Evolutionary conservation across 2,888 invertebrate species (phyloP), one percentile per base, ranked within the genome.

Genomic region (Erebia ligea): DNA sequence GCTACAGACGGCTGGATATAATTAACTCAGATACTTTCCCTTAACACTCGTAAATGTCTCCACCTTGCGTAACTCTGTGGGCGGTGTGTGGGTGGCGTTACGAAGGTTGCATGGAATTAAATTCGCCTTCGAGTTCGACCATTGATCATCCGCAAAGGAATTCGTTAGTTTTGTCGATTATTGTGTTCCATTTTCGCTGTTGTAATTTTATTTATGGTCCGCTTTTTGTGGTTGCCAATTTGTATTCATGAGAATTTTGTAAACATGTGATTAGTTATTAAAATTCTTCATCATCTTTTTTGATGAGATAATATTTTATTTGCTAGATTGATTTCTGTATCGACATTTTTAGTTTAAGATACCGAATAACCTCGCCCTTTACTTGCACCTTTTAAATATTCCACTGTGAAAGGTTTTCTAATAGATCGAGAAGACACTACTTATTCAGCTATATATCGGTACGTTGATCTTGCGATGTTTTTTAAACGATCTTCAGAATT

Each of bases 11-110:
- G 61, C 45, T 73, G 71, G 70, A 67, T 70, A 71, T 73, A 77
- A 77, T 77, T 76, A 76, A 77, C 72, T 74, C 67, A 58, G 70
- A 59, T 62, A 77, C 78, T 79, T 78, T 79, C 78, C 76, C 76
- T 75, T 72, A 62, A 74, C 70, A 70, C 72, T 65, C 70, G 69
- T 70, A 71, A 78, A 74, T 73, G 75, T 75, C 72, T 74, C 75
- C 74, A 71, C 66, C 68, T 78, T 75, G 73, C 78, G 70, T 76
- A 76, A 76, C 40, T n/a, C 9, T 54, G 84, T 79, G 77, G 77
- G 76, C 75, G 68, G 69, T 13, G 66, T 63, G 84, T 84, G 78
- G 84, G 83, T 74, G 80, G 75, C 68, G 76, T 68, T 68, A 56
- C 74, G 79, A 75, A 78, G 80, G 79, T 79, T 75, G 58, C 48